Conservation (phyloP, 2,888 invertebrate species). For the Meganola albula region DNA sequence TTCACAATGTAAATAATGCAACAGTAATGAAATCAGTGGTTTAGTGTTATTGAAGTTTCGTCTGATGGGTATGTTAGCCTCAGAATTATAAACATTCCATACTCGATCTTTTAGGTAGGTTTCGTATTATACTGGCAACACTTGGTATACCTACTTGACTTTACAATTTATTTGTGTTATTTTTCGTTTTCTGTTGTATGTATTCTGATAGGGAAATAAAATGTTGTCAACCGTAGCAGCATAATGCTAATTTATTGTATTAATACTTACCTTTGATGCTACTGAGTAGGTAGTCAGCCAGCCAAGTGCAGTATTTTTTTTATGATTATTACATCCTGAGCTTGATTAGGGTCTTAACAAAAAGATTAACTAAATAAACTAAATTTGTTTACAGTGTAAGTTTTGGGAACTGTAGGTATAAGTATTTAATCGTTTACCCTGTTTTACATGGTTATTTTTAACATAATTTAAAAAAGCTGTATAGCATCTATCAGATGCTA, state of each 20-base stretch:
- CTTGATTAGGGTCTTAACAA: no score
- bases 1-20: constrained; percentile 43
- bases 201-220: constrained; percentile 25
- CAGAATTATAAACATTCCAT: constrained; percentile 34
- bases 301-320: no score
- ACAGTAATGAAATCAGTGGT: constrained; percentile 55
- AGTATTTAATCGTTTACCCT: no score
- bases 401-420: no score
- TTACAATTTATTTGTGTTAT: constrained; percentile 9
- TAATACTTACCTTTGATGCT: constrained; percentile 11
- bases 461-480: no score
- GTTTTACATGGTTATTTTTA: no score
- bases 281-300: constrained; percentile 4
- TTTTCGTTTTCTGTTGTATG: constrained; percentile 16
- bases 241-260: constrained; percentile 23
- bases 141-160: constrained; percentile 8
- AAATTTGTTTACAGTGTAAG: no score
- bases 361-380: no score
- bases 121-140: constrained; percentile 13
- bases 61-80: constrained; percentile 43
- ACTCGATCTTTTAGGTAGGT: constrained; percentile 18
- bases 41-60: constrained; percentile 45
- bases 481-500: no score
- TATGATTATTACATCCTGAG: no score
- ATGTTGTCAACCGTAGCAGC: constrained; percentile 21